Evolutionary conservation across 2,797 vertebrate genomes (phyloP), one percentile per base, ranked within the genome.

Genomic region (Chaetophractus vellerosus): DNA sequence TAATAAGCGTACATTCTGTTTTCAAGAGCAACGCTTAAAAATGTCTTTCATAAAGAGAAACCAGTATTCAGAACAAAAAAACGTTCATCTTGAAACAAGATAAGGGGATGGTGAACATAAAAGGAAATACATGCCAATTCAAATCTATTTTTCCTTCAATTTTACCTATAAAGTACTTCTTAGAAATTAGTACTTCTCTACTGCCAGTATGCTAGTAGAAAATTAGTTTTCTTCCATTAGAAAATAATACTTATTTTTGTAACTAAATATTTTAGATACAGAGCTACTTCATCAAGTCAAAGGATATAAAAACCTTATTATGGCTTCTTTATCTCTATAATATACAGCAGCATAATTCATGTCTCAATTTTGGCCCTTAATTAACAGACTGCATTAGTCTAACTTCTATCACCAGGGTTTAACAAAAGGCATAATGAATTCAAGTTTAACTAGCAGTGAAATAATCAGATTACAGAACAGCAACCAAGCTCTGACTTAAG

Each of bases 271-370:
- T 96, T 89, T 88, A 97, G n/a, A 93, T 15, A 50, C 1, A 69
- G 16, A 85, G 64, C 86, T 74, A 55, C 80, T 90, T 55, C 71
- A 93, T 36, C 28, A 71, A 95, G 14, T 85, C 45, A n/a, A n/a
- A n/a, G n/a, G n/a, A n/a, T n/a, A n/a, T n/a, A n/a, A n/a, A n/a
- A n/a, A n/a, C n/a, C n/a, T n/a, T n/a, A n/a, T n/a, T n/a, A n/a
- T 16, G 93, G 92, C 90, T 93, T 95, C 6, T 55, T 95, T 94
- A 90, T 82, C 90, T 95, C 96, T 94, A 41, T 33, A 88, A 93
- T 61, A 90, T 12, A 63, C 87, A 91, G 63, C 33, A 95, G 36
- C 92, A 84, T 52, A 95, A 71, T 93, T 97, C 91, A 93, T 80
- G 33, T 88, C 14, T 12, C 90, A 23, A 7, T 55, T 97, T 88